Conservation (phyloP, 2,888 invertebrate genomes). For the Tholera decimalis region DNA sequence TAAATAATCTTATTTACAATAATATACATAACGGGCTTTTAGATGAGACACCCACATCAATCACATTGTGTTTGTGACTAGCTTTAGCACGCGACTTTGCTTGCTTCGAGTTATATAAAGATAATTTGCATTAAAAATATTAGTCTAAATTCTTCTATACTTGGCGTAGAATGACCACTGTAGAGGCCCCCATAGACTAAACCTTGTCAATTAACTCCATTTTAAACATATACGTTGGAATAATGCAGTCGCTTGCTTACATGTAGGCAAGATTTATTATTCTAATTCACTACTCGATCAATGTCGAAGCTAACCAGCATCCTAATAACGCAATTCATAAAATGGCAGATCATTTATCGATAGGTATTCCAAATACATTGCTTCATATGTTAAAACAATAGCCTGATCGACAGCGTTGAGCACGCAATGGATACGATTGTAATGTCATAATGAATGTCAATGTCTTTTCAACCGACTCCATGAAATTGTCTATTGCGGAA, state of each 20-base stretch:
- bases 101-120: slow-evolving; percentile 42
- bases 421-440: too few species aligned
- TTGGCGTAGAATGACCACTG: slow-evolving; percentile 13
- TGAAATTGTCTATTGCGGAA: too few species aligned
- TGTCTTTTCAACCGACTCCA: too few species aligned
- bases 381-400: too few species aligned
- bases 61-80: slow-evolving; percentile 65
- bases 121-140: slow-evolving; percentile 54
- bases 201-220: background rate
- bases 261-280: background rate
- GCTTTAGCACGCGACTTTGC: slow-evolving; percentile 52
- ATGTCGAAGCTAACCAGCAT: too few species aligned
- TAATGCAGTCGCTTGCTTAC: background rate
- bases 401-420: too few species aligned
- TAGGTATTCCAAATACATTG: too few species aligned
- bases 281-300: too few species aligned
- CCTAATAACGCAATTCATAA: too few species aligned
- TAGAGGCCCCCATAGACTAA: slow-evolving; percentile 7
- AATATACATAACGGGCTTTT: slow-evolving; percentile 59
- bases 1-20: slow-evolving; percentile 74
- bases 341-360: too few species aligned
- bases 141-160: slow-evolving; percentile 36
- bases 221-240: slow-evolving; percentile 22
- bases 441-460: too few species aligned
- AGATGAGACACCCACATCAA: slow-evolving; percentile 55